Conservation (phyloP, 2,113 vertebrate genomes). For the Lepus timidus region DNA sequence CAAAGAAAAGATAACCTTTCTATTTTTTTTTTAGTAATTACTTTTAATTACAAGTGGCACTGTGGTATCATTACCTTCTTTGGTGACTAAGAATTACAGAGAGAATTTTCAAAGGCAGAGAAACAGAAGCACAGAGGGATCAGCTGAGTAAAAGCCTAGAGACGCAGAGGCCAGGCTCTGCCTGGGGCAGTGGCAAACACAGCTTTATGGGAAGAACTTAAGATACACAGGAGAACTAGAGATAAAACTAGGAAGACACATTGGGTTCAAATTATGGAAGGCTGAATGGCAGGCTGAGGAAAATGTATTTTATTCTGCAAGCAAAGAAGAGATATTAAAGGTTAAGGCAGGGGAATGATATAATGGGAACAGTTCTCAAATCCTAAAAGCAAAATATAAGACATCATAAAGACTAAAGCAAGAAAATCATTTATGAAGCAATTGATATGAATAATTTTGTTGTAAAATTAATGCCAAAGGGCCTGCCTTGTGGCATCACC, state of each 20-base stretch:
- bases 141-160: not conserved
- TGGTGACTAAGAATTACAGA: conserved; percentile 25
- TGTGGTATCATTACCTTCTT: conserved; percentile 45
- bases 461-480: not conserved
- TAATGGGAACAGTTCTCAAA: conserved; percentile 18
- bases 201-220: conserved; percentile 2
- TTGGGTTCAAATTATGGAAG: conserved; percentile 38
- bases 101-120: conserved; percentile 20
- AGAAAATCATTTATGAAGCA: conserved; percentile 20
- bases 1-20: conserved; percentile 65
- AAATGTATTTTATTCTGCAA: conserved; percentile 53
- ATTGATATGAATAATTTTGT: not conserved
- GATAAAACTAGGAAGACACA: conserved; percentile 22
- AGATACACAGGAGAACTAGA: not conserved
- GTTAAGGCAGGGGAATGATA: not conserved
- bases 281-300: conserved; percentile 57
- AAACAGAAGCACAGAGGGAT: not conserved
- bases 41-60: conserved; percentile 59
- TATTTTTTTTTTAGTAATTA: conserved; percentile 71
- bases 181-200: not conserved
- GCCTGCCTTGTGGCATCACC: no score
- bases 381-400: conserved; percentile 26
- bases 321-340: conserved; percentile 50
- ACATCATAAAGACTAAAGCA: conserved; percentile 12
- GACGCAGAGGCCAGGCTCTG: not conserved